phyloP scores from a whole-genome alignment of 2,113 vertebrate species.

The Prinia subflava region DNA sequence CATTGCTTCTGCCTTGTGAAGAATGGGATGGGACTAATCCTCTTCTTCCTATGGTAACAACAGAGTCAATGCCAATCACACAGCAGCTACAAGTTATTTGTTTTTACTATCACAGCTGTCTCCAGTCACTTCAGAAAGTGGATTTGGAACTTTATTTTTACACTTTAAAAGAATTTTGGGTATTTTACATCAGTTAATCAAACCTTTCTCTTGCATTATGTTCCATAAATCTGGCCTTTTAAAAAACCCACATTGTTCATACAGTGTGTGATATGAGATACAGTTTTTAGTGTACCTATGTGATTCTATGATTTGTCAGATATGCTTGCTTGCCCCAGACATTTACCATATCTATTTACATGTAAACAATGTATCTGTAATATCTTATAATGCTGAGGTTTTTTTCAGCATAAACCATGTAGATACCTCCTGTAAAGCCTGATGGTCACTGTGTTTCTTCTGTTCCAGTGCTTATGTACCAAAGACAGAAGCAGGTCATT shows the following conservation, averaged over 20 bases:
- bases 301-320: background rate
- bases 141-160: background rate
- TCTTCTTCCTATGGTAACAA: constrained; percentile 76
- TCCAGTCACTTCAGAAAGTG: background rate
- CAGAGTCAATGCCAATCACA: background rate
- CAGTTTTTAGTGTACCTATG: background rate
- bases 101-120: background rate
- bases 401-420: background rate
- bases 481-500: constrained; percentile 50
- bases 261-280: background rate
- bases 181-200: background rate
- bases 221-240: background rate
- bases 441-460: constrained; percentile 15
- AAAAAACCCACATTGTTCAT: background rate
- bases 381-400: background rate
- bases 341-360: background rate
- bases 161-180: background rate
- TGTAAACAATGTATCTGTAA: background rate
- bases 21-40: constrained; percentile 60
- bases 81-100: background rate
- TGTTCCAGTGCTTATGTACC: constrained; percentile 56
- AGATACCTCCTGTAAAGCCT: background rate
- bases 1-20: constrained; percentile 57
- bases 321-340: background rate
- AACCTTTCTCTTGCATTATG: background rate